Conservation (phyloP, 2,113 vertebrate genomes). For the chimpanzee (Pan troglodytes) region DNA sequence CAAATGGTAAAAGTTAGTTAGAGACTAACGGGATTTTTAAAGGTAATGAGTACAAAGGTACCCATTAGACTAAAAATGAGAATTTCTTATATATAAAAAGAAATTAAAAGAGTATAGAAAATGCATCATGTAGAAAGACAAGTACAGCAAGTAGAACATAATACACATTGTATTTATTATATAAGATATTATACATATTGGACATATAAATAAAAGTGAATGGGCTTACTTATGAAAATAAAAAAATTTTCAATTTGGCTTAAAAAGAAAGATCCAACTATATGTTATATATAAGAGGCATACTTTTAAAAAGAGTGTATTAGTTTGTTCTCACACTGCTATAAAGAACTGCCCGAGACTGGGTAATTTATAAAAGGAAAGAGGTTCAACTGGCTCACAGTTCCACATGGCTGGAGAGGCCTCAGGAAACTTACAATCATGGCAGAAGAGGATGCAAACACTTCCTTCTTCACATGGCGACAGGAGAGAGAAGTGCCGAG, state of each 20-base stretch:
- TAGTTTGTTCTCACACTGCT: no score
- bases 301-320: neutral
- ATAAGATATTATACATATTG: neutral
- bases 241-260: neutral
- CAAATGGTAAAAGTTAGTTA: neutral
- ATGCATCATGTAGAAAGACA: neutral
- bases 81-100: neutral
- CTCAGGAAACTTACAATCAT: no score
- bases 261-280: neutral
- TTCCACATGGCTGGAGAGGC: no score
- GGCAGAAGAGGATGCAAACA: no score
- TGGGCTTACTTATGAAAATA: neutral
- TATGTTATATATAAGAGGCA: neutral
- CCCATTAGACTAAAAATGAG: neutral
- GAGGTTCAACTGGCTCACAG: no score
- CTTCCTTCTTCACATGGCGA: no score
- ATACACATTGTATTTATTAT: neutral
- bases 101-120: neutral
- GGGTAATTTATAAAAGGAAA: no score
- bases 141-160: neutral
- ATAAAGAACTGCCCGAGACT: no score
- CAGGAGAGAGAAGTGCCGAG: no score
- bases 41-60: neutral
- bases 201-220: neutral
- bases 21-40: neutral